These are phyloP conservation scores for Anolis carolinensis DNA, from an alignment of 2,113 vertebrate species.

Conservation along the genomic window DNA sequence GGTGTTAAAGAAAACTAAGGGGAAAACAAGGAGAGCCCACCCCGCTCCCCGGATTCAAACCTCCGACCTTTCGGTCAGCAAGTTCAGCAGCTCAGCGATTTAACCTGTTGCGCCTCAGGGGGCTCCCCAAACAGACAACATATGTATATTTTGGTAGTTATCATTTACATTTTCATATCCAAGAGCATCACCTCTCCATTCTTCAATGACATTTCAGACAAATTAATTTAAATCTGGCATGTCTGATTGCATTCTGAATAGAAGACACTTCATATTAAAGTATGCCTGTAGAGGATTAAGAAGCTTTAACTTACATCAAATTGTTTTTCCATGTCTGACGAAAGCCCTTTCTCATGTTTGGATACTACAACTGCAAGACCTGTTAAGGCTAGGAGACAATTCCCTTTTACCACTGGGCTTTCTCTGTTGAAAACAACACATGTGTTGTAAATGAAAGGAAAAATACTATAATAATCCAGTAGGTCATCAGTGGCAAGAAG, in stretches of 20 bases:
- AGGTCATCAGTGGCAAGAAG: background rate
- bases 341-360: conserved; percentile 88
- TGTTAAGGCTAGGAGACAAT: conserved; percentile 90
- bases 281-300: background rate
- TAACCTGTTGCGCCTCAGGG: too few relatives aligned
- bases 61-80: too few relatives aligned
- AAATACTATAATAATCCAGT: background rate
- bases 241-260: background rate
- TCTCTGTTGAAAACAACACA: conserved; percentile 79
- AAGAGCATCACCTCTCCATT: background rate
- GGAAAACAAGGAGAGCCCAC: too few relatives aligned
- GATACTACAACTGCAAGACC: conserved; percentile 85
- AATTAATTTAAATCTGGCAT: background rate
- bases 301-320: conserved; percentile 78
- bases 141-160: background rate
- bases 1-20: background rate
- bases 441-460: background rate
- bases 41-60: too few relatives aligned
- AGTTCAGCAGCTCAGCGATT: too few relatives aligned
- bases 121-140: too few relatives aligned
- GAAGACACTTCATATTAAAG: background rate
- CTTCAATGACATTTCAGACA: background rate
- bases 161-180: background rate
- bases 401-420: conserved; percentile 94
- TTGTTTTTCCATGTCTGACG: conserved; percentile 75